Evolutionary conservation across 2,797 vertebrate species (phyloP), one percentile per base, ranked within the genome.

Genomic region (Hyperoplus immaculatus): DNA sequence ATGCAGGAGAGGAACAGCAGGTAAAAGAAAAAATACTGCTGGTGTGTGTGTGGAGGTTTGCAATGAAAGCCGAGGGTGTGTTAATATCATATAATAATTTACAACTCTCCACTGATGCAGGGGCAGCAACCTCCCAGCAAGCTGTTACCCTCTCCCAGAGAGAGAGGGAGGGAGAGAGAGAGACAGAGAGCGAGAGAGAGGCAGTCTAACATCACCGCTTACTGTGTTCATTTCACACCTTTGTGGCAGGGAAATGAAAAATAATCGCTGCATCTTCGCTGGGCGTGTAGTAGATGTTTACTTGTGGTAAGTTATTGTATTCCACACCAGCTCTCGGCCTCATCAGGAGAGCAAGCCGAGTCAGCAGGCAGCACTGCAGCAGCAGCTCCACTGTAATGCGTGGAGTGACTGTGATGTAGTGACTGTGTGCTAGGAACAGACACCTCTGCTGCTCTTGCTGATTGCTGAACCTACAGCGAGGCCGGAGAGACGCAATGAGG

Each of bases 361-460:
- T 93, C 91, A 92, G 84, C 88, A 66, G 82, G 84, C 80, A 83
- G 84, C 86, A 83, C 90, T 89, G 92, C 92, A 87, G 88, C 92
- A 87, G 88, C 89, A 87, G 79, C 69, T 80, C 58, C 2, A 47
- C 74, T 15, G 53, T 65, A 68, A 77, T 69, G 81, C 86, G 66
- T 71, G 42, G 50, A 78, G 58, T 38, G 69, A 69, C 69, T 55
- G 78, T 89, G 91, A 90, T 89, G 58, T 71, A 90, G 89, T 61
- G 90, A 70, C 47, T 77, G 74, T 49, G 78, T 41, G 74, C 70
- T 68, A 80, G 47, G 72, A 73, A 60, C 65, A 61, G 84, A 71
- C 80, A 72, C 65, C 56, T 86, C 67, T 59, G 81, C 88, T 75
- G 72, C 81, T 71, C 65, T 72, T 75, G 80, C 85, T 76, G 83